These are phyloP conservation scores for Mixornis gularis DNA, from an alignment of 2,113 vertebrate genomes.

Conservation along the genomic window DNA sequence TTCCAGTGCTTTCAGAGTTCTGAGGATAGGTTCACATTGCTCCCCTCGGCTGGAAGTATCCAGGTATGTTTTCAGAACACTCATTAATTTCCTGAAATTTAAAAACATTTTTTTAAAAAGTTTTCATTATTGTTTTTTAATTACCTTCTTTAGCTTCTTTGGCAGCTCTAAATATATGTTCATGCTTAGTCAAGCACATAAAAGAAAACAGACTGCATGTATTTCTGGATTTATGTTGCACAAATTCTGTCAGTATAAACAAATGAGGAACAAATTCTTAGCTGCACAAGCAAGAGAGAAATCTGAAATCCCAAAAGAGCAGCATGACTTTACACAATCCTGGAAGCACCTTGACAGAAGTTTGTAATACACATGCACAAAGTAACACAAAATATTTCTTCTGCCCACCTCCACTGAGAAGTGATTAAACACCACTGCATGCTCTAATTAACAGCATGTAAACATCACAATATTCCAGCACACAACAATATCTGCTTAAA, in stretches of 20 bases:
- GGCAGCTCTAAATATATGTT: background rate
- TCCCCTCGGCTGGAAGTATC: slow-evolving; percentile 91
- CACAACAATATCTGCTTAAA: background rate
- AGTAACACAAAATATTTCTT: background rate
- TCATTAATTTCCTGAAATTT: slow-evolving; percentile 88
- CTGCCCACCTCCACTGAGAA: background rate
- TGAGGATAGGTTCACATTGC: slow-evolving; percentile 90
- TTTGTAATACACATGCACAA: background rate
- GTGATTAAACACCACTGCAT: background rate
- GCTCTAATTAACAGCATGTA: background rate
- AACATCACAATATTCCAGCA: background rate
- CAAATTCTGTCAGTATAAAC: background rate
- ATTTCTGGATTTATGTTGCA: background rate
- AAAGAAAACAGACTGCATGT: background rate
- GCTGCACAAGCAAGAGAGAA: background rate
- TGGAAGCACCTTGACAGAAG: background rate
- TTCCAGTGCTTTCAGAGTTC: slow-evolving; percentile 94
- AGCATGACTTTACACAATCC: background rate
- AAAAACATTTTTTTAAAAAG: background rate
- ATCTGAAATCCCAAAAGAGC: background rate
- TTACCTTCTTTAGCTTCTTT: background rate
- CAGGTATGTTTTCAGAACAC: slow-evolving; percentile 90
- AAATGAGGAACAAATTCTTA: background rate
- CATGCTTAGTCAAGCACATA: slow-evolving; percentile 8
- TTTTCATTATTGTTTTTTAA: background rate